A percentile compares a stretch with the other conserved stretches of the same genome.
phyloP scores from a whole-genome alignment of 2,888 invertebrate genomes.

The Agrenia bidenticulata region DNA sequence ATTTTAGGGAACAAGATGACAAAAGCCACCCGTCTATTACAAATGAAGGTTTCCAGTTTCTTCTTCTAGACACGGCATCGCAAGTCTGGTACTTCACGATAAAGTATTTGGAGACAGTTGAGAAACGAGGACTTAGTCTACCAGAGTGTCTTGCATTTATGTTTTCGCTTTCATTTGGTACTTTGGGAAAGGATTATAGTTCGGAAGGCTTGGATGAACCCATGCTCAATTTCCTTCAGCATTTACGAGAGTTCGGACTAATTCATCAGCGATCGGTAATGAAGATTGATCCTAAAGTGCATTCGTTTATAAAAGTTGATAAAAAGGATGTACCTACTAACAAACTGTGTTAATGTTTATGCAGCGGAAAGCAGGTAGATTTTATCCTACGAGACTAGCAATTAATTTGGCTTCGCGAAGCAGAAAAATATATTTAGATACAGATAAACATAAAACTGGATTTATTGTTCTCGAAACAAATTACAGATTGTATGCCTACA shows the following conservation, averaged over 20 bases:
- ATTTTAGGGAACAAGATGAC: conserved; percentile 64
- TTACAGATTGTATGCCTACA: conserved; percentile 93
- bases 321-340: background rate
- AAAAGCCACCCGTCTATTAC: conserved; percentile 85
- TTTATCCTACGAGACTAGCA: conserved; percentile 92
- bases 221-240: conserved; percentile 86
- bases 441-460: conserved; percentile 59
- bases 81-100: conserved; percentile 97
- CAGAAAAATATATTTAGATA: conserved; percentile 55
- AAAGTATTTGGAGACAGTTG: conserved; percentile 90
- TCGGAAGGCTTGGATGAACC: conserved; percentile 89
- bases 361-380: conserved; percentile 82
- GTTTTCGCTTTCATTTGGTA: conserved; percentile 94
- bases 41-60: conserved; percentile 93
- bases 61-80: conserved; percentile 86
- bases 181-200: conserved; percentile 92
- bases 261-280: conserved; percentile 91
- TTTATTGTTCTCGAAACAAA: conserved; percentile 96
- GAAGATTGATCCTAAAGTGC: no score
- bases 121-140: conserved; percentile 78
- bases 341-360: conserved; percentile 36
- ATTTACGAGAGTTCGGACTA: conserved; percentile 93
- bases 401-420: conserved; percentile 75
- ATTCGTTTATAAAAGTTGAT: no score
- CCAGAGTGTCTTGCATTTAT: conserved; percentile 91